Evolutionary conservation across 2,113 vertebrate genomes (phyloP).

Genomic region (Prinia subflava): DNA sequence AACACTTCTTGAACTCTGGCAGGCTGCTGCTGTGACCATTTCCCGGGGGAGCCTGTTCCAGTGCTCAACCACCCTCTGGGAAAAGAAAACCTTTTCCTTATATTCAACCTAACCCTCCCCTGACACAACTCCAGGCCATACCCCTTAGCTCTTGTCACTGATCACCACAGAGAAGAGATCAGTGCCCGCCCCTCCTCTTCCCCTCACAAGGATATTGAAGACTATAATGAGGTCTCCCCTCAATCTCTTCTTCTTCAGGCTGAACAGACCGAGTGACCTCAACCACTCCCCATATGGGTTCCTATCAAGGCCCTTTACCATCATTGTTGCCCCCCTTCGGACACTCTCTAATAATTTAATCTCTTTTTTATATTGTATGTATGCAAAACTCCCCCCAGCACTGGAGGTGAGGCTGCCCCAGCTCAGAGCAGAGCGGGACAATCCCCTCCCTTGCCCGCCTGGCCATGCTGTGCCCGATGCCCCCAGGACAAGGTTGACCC

Average conservation of each 20-base stretch:
- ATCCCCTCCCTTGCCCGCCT: accelerated
- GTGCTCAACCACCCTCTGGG: accelerated
- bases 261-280: neutral
- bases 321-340: neutral
- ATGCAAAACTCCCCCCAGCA: neutral
- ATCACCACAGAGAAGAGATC: neutral
- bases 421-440: accelerated
- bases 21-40: neutral
- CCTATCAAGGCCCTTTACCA: neutral
- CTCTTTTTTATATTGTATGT: neutral
- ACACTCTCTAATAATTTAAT: neutral
- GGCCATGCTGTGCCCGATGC: accelerated
- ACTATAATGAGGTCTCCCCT: neutral
- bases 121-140: neutral
- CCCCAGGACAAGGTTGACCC: accelerated
- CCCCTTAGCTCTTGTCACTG: accelerated
- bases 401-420: accelerated
- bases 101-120: neutral
- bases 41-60: neutral
- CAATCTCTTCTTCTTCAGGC: neutral
- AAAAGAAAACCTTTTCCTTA: neutral
- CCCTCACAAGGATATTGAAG: too few relatives aligned
- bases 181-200: neutral
- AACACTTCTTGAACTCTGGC: neutral
- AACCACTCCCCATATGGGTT: accelerated